phyloP scores from a whole-genome alignment of 2,888 invertebrate species.

The Microctonus aethiopoides region DNA sequence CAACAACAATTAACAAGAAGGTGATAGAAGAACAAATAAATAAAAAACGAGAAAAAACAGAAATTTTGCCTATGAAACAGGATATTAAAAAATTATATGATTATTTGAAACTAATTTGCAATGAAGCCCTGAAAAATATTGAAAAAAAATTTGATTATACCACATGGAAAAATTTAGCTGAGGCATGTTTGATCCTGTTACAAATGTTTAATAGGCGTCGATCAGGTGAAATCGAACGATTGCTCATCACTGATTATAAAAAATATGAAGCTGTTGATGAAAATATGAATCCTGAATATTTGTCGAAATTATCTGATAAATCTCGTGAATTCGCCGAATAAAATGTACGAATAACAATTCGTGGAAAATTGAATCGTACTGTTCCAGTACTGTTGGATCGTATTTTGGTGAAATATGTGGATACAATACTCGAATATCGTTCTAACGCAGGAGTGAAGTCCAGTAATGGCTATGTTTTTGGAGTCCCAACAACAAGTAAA shows the following conservation, averaged over 20 bases:
- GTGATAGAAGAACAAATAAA: conserved; percentile 7
- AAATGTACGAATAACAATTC: background rate
- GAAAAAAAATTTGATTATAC: background rate
- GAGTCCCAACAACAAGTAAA: too few relatives aligned
- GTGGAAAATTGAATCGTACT: conserved; percentile 17
- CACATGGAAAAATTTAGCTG: conserved; percentile 29
- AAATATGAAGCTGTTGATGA: background rate
- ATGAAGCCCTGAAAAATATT: background rate
- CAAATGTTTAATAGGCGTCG: conserved; percentile 41
- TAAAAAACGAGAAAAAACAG: background rate
- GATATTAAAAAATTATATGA: conserved; percentile 20
- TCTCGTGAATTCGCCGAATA: conserved; percentile 1
- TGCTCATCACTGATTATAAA: conserved; percentile 29
- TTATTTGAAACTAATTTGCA: conserved; percentile 8
- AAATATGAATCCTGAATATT: conserved; percentile 8
- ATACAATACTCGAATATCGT: background rate
- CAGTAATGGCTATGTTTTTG: too few relatives aligned
- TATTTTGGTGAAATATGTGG: background rate
- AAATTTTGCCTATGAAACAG: conserved; percentile 10
- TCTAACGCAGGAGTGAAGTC: too few relatives aligned
- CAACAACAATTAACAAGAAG: conserved; percentile 18
- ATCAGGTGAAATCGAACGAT: conserved; percentile 40
- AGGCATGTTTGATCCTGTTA: conserved; percentile 34
- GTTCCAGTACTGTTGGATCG: conserved; percentile 5
- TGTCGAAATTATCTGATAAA: background rate